Percentiles rank a stretch among this genome's conserved stretches.
Evolutionary conservation across 2,888 invertebrate genomes (phyloP).

Genomic region (Diarsia dahlii): DNA sequence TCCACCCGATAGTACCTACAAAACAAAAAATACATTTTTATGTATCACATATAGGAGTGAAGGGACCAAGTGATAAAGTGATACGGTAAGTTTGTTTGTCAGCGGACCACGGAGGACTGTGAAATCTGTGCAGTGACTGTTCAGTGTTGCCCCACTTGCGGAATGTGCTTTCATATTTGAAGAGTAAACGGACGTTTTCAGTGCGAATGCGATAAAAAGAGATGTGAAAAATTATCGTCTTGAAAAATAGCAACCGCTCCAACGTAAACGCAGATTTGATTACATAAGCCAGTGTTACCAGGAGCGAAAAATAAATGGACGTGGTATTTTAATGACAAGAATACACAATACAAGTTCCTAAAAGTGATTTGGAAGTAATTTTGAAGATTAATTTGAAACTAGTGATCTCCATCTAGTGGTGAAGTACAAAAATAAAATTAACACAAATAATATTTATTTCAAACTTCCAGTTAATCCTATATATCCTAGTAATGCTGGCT

Average conservation of each 20-base stretch:
- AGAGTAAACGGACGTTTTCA: constrained; percentile 74
- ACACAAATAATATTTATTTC: constrained; percentile 16
- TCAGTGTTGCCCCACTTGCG: constrained; percentile 82
- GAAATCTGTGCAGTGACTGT: constrained; percentile 85
- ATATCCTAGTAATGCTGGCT: constrained; percentile 67
- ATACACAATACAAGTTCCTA: constrained; percentile 18
- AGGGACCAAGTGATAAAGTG: constrained; percentile 90
- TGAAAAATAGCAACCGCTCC: constrained; percentile 66
- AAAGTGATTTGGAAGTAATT: constrained; percentile 24
- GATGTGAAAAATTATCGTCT: constrained; percentile 67
- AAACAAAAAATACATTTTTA: constrained; percentile 81
- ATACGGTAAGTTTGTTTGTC: constrained; percentile 87
- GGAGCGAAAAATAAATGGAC: constrained; percentile 69
- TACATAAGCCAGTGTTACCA: constrained; percentile 82
- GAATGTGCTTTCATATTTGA: constrained; percentile 75
- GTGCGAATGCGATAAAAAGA: constrained; percentile 65
- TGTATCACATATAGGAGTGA: constrained; percentile 81
- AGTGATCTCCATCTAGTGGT: constrained; percentile 32
- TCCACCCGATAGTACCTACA: constrained; percentile 85
- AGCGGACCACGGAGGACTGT: constrained; percentile 84
- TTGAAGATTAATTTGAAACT: constrained; percentile 26
- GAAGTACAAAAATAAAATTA: constrained; percentile 31
- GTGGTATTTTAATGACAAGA: constrained; percentile 51
- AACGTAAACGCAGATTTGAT: constrained; percentile 67
- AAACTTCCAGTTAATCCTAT: constrained; percentile 7